A percentile compares a stretch with the other conserved stretches of the same genome.
Evolutionary conservation across 2,888 invertebrate species (phyloP).

Genomic region (Tricholauxania praeusta): DNA sequence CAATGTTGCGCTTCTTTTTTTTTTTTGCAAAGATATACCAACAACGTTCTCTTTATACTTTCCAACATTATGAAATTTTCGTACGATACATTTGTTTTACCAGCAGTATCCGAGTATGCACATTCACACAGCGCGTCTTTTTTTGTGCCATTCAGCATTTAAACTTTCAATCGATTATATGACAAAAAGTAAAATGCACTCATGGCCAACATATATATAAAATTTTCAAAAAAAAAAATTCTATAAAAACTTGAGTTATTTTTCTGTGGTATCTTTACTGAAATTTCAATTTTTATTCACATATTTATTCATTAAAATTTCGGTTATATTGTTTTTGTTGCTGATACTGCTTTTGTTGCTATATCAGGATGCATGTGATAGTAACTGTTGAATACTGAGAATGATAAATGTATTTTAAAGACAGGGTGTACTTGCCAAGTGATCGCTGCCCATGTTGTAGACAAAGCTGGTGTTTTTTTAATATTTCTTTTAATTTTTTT

Average conservation of each 20-base stretch:
- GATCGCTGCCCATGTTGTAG: no score
- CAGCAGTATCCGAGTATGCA: no score
- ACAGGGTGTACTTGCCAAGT: conserved; percentile 13
- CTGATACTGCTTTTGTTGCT: conserved; percentile 12
- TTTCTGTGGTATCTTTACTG: neutral
- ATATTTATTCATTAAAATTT: conserved; percentile 8
- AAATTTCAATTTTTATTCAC: conserved; percentile 3
- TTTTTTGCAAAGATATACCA: neutral
- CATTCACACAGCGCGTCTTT: no score
- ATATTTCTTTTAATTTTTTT: no score
- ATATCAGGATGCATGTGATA: neutral
- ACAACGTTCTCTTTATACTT: neutral
- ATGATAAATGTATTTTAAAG: conserved; percentile 33
- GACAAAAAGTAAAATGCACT: conserved; percentile 17
- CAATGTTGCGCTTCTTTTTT: conserved; percentile 9
- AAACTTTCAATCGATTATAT: conserved; percentile 18
- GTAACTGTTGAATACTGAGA: conserved; percentile 29
- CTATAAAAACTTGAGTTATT: neutral
- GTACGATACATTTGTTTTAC: no score
- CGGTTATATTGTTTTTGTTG: conserved; percentile 9
- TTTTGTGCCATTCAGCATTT: conserved; percentile 11
- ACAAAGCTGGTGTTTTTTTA: no score
- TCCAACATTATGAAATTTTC: no score
- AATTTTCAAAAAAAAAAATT: neutral
- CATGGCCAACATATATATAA: neutral